phyloP scores from a whole-genome alignment of 2,113 vertebrate species.

The Micronycteris hirsuta region DNA sequence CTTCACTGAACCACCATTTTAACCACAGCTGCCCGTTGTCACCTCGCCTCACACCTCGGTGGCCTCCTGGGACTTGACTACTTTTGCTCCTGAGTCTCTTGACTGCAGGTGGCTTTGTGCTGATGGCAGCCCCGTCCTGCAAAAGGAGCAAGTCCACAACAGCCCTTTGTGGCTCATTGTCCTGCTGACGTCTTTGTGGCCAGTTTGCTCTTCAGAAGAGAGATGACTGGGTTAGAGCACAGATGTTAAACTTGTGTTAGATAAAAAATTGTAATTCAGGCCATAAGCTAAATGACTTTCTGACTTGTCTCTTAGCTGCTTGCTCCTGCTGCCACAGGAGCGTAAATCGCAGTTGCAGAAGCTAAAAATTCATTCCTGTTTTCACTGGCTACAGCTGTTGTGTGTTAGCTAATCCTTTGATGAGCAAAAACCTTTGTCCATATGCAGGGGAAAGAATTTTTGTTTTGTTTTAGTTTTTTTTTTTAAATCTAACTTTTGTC shows the following conservation, averaged over 20 bases:
- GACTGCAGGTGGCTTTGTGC: not conserved
- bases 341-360: not conserved
- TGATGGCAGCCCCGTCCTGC: not conserved
- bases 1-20: not conserved
- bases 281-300: not conserved
- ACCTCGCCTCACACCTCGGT: not conserved
- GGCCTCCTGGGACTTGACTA: not conserved
- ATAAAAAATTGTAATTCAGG: conserved; percentile 18
- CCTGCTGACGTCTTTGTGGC: not conserved
- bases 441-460: not conserved
- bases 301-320: not conserved
- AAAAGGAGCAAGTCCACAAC: not conserved
- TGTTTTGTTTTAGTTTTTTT: not conserved
- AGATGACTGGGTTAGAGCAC: not conserved
- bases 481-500: not conserved
- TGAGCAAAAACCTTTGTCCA: not conserved
- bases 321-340: not conserved
- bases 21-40: not conserved
- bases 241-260: not conserved
- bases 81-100: not conserved
- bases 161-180: not conserved
- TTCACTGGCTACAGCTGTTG: not conserved
- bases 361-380: not conserved
- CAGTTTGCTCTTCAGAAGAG: not conserved
- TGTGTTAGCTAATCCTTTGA: conserved; percentile 5